These are phyloP conservation scores for Thaumetopoea pityocampa DNA, from an alignment of 1,140 invertebrate genomes.

Conservation along the genomic window DNA sequence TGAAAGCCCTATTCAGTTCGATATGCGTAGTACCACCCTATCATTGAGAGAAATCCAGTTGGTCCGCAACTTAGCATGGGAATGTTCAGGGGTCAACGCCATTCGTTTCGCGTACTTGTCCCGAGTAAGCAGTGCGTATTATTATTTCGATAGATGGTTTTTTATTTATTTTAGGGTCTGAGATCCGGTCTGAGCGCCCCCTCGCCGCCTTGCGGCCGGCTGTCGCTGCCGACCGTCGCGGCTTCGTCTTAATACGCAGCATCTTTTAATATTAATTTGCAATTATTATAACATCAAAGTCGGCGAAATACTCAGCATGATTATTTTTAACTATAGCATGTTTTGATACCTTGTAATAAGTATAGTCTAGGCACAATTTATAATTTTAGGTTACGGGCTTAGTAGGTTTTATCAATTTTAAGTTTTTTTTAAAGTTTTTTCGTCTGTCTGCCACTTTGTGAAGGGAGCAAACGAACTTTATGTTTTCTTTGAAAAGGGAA, in stretches of 20 bases:
- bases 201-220: conserved; percentile 52
- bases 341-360: no score
- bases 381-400: no score
- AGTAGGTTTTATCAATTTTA: no score
- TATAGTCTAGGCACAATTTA: no score
- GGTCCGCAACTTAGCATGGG: conserved; percentile 54
- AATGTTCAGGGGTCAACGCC: conserved; percentile 69
- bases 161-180: conserved; percentile 72
- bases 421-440: no score
- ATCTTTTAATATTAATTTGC: conserved; percentile 9
- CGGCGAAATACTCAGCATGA: no score
- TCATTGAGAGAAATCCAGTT: conserved; percentile 67
- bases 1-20: conserved; percentile 62
- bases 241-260: conserved; percentile 16
- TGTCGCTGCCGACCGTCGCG: conserved; percentile 30
- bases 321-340: no score
- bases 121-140: conserved; percentile 64
- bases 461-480: no score
- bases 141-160: conserved; percentile 73
- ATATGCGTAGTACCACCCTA: conserved; percentile 56
- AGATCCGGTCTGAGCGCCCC: conserved; percentile 66
- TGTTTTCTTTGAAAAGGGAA: no score
- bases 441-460: no score
- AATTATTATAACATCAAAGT: no score
- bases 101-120: conserved; percentile 67